Evolutionary conservation across 1,140 invertebrate species (phyloP), one percentile per base, ranked within the genome.

Genomic region (Wiebesia pumilae): DNA sequence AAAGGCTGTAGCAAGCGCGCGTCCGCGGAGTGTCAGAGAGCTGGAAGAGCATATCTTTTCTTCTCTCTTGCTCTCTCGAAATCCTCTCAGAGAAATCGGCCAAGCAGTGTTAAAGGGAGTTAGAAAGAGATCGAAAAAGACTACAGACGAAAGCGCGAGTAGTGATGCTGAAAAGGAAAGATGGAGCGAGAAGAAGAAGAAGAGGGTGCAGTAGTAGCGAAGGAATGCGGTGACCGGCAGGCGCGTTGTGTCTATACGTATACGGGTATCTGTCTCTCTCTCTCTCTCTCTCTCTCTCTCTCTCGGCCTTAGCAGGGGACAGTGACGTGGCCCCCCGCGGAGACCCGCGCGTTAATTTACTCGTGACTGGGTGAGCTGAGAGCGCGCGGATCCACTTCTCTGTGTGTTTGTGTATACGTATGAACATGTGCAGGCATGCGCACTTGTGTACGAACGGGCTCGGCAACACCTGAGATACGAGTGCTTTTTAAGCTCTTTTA

Each of bases 171-270:
- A 84, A 84, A 84, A 84, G 83, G 58, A 75, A 40, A 83, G 51
- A 58, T 77, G 83, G 35, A 78, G 54, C 19, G 73, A 67, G 38
- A 65, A 35, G 47, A 58, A 33, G 54, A 38, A 69, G 38, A 51
- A 40, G 54, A 65, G 69, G 78, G 80, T 82, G 73, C 62, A 85
- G 77, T 65, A 65, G 58, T 78, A 69, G 87, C 62, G 43, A 81
- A 58, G 92, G 92, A 92, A 92, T 92, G 91, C 91, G 91, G 90
- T 91, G 92, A 91, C 90, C 91, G 89, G 90, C 90, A 91, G 91
- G 90, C 90, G 83, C 78, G 88, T 81, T 88, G 88, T 88, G 84
- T 89, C 85, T 87, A 81, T 84, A 88, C 19, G 30, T 54, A 54
- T 30, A 54, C 35, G 9, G 1, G 40, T 75, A 3, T 43, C 24